These are phyloP conservation scores for Tanypteryx hageni DNA, from an alignment of 2,888 invertebrate species.

Conservation along the genomic window DNA sequence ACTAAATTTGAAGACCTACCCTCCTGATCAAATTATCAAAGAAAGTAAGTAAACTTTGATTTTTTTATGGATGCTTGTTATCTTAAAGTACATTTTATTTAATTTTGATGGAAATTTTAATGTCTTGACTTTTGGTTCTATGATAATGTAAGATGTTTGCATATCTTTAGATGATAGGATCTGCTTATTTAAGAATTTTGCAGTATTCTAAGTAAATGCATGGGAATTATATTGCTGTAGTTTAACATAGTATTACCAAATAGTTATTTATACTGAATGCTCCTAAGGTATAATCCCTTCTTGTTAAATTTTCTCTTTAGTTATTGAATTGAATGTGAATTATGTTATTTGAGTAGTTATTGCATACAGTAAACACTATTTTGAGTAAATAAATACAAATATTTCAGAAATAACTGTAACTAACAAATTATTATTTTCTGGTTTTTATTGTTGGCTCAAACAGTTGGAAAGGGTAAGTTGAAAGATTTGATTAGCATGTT, in stretches of 20 bases:
- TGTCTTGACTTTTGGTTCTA: not conserved
- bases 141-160: constrained; percentile 11
- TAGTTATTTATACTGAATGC: constrained; percentile 46
- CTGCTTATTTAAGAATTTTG: constrained; percentile 20
- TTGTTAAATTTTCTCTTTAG: constrained; percentile 8
- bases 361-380: not conserved
- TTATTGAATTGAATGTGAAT: not conserved
- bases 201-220: constrained; percentile 30
- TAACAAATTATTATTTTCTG: constrained; percentile 64
- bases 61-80: not conserved
- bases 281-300: constrained; percentile 21
- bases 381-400: constrained; percentile 36
- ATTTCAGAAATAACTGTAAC: constrained; percentile 52
- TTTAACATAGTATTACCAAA: constrained; percentile 15
- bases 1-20: constrained; percentile 86
- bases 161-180: constrained; percentile 23
- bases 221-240: constrained; percentile 33
- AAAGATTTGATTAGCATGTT: constrained; percentile 57
- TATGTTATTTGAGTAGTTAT: not conserved
- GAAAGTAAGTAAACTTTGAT: constrained; percentile 83
- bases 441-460: constrained; percentile 66
- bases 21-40: constrained; percentile 86
- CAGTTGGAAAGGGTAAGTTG: constrained; percentile 68
- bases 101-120: constrained; percentile 45
- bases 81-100: constrained; percentile 66